Evolutionary conservation across 2,888 invertebrate genomes (phyloP).

Genomic region (Seira musarum): DNA sequence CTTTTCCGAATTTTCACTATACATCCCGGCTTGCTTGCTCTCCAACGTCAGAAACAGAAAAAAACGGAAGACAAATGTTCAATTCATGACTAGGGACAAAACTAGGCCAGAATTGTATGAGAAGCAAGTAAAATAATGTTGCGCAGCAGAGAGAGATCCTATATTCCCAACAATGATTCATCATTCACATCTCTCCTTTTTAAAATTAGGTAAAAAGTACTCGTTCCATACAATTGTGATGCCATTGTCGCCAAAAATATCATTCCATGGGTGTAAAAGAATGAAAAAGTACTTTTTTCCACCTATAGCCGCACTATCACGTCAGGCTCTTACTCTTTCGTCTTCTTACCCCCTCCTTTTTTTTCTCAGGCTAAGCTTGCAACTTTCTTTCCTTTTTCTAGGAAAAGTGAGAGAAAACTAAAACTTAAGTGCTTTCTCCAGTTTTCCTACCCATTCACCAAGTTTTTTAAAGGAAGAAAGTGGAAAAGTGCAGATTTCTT

Average conservation of each 20-base stretch:
- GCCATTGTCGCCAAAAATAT: too few relatives aligned
- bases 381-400: conserved; percentile 42
- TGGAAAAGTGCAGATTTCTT: conserved; percentile 52
- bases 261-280: too few relatives aligned
- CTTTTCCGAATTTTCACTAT: too few relatives aligned
- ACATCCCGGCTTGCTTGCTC: too few relatives aligned
- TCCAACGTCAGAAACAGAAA: conserved; percentile 51
- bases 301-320: too few relatives aligned
- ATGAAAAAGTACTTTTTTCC: too few relatives aligned
- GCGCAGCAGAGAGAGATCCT: conserved; percentile 37
- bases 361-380: conserved; percentile 20
- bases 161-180: conserved; percentile 52
- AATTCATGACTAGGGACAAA: conserved; percentile 53
- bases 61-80: conserved; percentile 53
- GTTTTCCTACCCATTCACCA: conserved; percentile 48
- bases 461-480: conserved; percentile 25
- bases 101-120: conserved; percentile 45
- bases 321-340: too few relatives aligned
- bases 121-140: conserved; percentile 19
- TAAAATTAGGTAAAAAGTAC: background rate
- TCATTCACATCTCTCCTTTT: too few relatives aligned
- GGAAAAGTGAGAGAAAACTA: too few relatives aligned
- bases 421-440: conserved; percentile 53
- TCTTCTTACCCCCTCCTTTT: background rate
- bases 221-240: conserved; percentile 13